phyloP scores from a whole-genome alignment of 2,888 invertebrate species.

The Serrognathus titanus region DNA sequence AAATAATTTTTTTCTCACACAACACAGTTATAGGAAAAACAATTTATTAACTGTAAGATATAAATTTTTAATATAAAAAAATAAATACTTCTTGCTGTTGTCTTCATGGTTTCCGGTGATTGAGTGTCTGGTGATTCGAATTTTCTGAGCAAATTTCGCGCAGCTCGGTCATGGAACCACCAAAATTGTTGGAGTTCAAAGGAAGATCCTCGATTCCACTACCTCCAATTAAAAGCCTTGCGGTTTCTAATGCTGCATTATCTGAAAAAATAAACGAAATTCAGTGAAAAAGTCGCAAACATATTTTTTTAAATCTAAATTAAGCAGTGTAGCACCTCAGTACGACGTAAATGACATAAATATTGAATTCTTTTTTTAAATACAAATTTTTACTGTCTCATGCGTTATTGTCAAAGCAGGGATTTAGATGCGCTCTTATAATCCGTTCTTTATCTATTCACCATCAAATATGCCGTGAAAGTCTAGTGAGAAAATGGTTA shows the following conservation, averaged over 20 bases:
- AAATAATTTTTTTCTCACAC: no score
- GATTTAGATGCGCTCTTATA: background rate
- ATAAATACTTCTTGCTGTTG: no score
- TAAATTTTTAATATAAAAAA: background rate
- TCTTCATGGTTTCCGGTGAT: background rate
- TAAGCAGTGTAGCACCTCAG: no score
- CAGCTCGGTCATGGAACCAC: background rate
- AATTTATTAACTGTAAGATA: background rate
- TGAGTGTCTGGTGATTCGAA: background rate
- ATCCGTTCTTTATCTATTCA: no score
- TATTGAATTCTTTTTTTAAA: no score
- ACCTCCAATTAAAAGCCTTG: slow-evolving; percentile 7
- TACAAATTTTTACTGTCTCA: no score
- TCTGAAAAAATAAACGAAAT: slow-evolving; percentile 3
- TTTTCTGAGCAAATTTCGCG: background rate
- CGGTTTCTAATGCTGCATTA: slow-evolving; percentile 10
- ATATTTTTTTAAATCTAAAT: no score
- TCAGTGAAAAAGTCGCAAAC: no score
- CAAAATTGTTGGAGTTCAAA: slow-evolving; percentile 15
- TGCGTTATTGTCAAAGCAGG: no score
- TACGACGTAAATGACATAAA: no score
- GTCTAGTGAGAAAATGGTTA: no score
- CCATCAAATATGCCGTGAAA: no score
- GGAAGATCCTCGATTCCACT: slow-evolving; percentile 3
- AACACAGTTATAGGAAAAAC: background rate